These are phyloP conservation scores for Cenopis cana DNA, from an alignment of 2,888 invertebrate species.

Conservation along the genomic window DNA sequence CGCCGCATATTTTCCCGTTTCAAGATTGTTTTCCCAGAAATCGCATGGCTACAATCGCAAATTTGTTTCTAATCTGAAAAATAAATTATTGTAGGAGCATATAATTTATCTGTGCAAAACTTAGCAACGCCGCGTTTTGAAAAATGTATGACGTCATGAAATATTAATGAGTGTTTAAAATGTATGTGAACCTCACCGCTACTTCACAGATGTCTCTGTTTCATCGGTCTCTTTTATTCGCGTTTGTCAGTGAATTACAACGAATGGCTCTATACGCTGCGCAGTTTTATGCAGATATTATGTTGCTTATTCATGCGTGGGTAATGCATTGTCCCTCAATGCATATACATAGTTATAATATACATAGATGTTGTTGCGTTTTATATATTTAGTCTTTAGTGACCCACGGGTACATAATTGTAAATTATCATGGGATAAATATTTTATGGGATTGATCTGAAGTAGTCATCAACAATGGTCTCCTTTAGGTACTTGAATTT, in stretches of 20 bases:
- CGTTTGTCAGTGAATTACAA: conserved; percentile 84
- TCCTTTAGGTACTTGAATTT: too few relatives aligned
- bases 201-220: conserved; percentile 60
- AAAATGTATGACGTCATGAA: too few relatives aligned
- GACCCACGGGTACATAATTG: background rate
- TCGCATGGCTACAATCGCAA: too few relatives aligned
- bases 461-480: background rate
- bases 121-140: too few relatives aligned
- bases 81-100: too few relatives aligned
- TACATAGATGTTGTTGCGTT: background rate
- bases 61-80: too few relatives aligned
- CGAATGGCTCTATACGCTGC: conserved; percentile 67
- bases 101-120: too few relatives aligned
- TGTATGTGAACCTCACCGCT: conserved; percentile 40
- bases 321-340: conserved; percentile 40
- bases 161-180: background rate
- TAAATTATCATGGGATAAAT: background rate
- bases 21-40: too few relatives aligned
- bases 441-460: background rate
- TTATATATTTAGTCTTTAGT: background rate
- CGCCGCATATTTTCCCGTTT: too few relatives aligned
- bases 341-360: background rate
- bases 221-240: conserved; percentile 79
- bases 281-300: conserved; percentile 45
- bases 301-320: conserved; percentile 42